These are phyloP conservation scores for Notarius quadriscutis DNA, from an alignment of 2,113 vertebrate genomes.

Conservation along the genomic window DNA sequence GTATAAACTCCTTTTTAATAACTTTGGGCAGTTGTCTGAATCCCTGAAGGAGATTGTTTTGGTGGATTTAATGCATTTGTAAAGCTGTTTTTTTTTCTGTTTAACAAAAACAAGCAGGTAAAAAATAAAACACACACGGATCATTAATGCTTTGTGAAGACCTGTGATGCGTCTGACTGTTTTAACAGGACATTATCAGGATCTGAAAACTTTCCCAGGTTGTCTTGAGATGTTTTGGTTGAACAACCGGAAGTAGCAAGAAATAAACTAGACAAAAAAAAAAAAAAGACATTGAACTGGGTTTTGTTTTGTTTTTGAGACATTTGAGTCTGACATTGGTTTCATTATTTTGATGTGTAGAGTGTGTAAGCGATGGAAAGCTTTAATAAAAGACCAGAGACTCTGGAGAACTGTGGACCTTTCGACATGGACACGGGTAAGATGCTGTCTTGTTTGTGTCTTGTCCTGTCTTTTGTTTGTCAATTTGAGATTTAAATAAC, in stretches of 20 bases:
- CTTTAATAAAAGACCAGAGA: conserved; percentile 75
- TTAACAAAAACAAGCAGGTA: neutral
- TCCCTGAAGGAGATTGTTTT: neutral
- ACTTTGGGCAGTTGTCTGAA: neutral
- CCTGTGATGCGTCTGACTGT: neutral
- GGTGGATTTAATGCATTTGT: neutral
- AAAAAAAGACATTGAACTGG: too few relatives aligned
- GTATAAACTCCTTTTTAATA: neutral
- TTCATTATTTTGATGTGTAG: conserved; percentile 56
- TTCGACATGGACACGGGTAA: conserved; percentile 75
- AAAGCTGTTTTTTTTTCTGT: neutral
- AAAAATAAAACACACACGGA: neutral
- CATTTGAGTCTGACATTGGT: neutral
- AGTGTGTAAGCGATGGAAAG: conserved; percentile 75
- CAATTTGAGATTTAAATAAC: neutral
- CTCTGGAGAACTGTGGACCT: conserved; percentile 75
- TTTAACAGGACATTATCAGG: neutral
- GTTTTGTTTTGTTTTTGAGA: neutral
- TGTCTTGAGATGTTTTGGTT: neutral
- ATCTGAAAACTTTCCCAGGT: neutral
- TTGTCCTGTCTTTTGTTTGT: neutral
- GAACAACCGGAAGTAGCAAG: neutral
- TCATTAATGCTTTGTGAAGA: too few relatives aligned
- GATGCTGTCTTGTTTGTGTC: neutral
- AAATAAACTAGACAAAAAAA: neutral